Evolutionary conservation across 1,140 invertebrate species (phyloP).

Genomic region (Stenopsyche tienmushanensis): DNA sequence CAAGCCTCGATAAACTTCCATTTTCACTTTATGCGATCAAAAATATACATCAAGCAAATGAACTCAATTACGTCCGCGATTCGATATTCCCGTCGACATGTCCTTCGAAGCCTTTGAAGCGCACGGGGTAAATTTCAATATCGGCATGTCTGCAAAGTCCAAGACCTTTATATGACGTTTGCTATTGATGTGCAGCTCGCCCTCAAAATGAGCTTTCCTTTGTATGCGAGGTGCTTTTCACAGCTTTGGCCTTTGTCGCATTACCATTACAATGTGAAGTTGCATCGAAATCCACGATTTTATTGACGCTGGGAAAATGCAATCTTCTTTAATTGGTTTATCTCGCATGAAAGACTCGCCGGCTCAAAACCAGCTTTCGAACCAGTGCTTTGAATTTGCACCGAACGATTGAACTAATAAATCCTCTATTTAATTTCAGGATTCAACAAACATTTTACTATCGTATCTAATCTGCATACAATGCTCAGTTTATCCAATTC

Average conservation of each 20-base stretch:
- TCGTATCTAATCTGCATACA: too few species aligned
- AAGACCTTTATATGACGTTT: conserved; percentile 4
- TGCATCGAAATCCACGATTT: background rate
- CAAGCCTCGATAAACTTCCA: too few species aligned
- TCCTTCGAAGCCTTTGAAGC: too few species aligned
- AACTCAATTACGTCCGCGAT: too few species aligned
- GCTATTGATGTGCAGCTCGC: background rate
- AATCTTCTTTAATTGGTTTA: conserved; percentile 25
- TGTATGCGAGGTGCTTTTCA: background rate
- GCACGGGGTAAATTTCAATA: conserved; percentile 2
- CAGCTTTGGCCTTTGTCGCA: conserved; percentile 11
- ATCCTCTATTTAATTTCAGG: too few species aligned
- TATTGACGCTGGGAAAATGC: conserved; percentile 8
- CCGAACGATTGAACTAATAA: too few species aligned
- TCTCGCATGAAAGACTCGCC: conserved; percentile 5
- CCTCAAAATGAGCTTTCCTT: background rate
- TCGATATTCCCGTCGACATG: too few species aligned
- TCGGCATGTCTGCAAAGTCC: too few species aligned
- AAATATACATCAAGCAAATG: too few species aligned
- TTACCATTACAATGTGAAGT: conserved; percentile 15
- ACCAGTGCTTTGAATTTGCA: background rate
- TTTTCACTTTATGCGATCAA: too few species aligned
- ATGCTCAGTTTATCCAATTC: too few species aligned
- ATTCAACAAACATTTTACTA: too few species aligned
- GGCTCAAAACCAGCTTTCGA: background rate